Evolutionary conservation across 2,113 vertebrate genomes (phyloP).

Genomic region (Pungitius pungitius): DNA sequence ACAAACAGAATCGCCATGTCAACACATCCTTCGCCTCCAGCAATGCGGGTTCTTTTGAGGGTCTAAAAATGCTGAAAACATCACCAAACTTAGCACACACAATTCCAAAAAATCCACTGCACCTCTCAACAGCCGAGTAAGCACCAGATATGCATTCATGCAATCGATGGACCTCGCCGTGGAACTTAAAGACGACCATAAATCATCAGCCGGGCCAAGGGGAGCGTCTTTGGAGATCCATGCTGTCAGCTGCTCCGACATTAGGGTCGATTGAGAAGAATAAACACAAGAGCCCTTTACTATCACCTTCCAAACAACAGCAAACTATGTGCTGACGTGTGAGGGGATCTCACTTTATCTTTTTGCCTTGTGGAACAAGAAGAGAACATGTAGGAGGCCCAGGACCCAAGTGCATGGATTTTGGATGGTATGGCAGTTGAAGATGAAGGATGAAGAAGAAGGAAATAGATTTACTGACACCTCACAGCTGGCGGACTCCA

Average conservation of each 20-base stretch:
- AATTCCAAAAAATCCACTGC: neutral
- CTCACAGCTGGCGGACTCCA: neutral
- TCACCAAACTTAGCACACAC: too few relatives aligned
- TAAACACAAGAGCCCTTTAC: neutral
- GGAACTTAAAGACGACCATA: slow-evolving; percentile 3
- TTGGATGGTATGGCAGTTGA: too few relatives aligned
- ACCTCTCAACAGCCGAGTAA: neutral
- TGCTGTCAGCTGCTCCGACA: slow-evolving; percentile 2
- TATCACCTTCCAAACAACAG: too few relatives aligned
- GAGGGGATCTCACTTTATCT: too few relatives aligned
- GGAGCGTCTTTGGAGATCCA: neutral
- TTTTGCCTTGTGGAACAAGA: too few relatives aligned
- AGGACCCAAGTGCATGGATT: too few relatives aligned
- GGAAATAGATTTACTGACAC: neutral
- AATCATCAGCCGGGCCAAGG: slow-evolving; percentile 1
- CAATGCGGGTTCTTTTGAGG: too few relatives aligned
- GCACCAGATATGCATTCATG: neutral
- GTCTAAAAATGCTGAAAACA: neutral
- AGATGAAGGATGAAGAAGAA: too few relatives aligned
- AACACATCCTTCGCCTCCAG: too few relatives aligned
- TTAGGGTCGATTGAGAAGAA: neutral
- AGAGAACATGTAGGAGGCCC: too few relatives aligned
- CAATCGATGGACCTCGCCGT: slow-evolving; percentile 15
- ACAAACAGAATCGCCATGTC: too few relatives aligned
- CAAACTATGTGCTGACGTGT: too few relatives aligned